phyloP scores from a whole-genome alignment of 2,797 vertebrate species.

The Sebastes hubbsi region DNA sequence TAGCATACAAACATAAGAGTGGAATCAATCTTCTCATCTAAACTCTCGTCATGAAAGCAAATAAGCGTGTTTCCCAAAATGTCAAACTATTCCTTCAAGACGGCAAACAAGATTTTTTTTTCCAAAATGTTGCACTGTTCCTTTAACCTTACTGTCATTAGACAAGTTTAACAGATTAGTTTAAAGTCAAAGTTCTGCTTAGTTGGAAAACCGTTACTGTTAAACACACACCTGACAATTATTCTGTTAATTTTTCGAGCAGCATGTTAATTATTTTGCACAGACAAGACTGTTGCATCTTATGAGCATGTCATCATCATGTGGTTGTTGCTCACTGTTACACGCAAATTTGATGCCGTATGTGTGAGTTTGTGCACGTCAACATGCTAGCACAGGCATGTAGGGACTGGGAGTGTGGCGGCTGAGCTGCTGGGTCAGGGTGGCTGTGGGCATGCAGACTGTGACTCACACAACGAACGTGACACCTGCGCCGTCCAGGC shows the following conservation, averaged over 20 bases:
- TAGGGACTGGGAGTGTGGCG: constrained; percentile 39
- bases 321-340: constrained; percentile 5
- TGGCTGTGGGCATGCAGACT: constrained; percentile 51
- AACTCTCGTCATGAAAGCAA: neutral
- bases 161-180: neutral
- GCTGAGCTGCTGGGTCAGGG: constrained; percentile 13
- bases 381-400: constrained; percentile 64
- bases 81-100: neutral
- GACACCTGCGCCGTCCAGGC: constrained; percentile 57
- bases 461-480: constrained; percentile 60
- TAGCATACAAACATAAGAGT: neutral
- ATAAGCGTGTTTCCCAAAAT: neutral
- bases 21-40: neutral
- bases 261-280: neutral
- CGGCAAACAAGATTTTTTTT: neutral
- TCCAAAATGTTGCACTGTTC: neutral
- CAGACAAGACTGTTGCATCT: constrained; percentile 17
- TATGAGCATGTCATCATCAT: neutral
- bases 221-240: neutral
- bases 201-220: neutral
- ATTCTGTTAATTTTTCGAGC: neutral
- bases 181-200: neutral
- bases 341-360: neutral
- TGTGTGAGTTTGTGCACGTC: constrained; percentile 8
- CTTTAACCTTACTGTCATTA: neutral